Percentiles rank a stretch among this genome's conserved stretches.
phyloP scores from a whole-genome alignment of 2,888 invertebrate genomes.

The Tricholauxania praeusta region DNA sequence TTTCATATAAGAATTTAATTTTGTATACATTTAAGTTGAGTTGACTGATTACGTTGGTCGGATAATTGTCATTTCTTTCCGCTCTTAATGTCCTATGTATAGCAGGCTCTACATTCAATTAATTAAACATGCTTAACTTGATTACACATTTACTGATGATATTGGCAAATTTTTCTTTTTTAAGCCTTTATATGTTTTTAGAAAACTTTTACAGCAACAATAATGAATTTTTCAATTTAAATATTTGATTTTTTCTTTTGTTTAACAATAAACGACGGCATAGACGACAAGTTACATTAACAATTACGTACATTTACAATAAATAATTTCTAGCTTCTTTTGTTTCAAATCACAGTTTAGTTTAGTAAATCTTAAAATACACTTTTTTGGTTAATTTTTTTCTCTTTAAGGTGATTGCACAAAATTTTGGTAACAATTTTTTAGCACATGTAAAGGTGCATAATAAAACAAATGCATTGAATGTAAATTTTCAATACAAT shows the following conservation, averaged over 20 bases:
- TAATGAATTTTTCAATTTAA: background rate
- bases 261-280: slow-evolving; percentile 23
- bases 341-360: slow-evolving; percentile 33
- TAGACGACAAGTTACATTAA: slow-evolving; percentile 16
- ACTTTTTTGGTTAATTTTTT: background rate
- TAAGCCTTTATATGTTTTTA: slow-evolving; percentile 2
- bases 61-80: no score
- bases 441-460: background rate
- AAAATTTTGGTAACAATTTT: slow-evolving; percentile 14
- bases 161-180: no score
- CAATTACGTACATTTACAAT: slow-evolving; percentile 1
- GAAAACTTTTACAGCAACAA: slow-evolving; percentile 10
- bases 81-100: no score
- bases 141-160: no score
- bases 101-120: no score
- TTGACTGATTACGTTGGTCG: background rate
- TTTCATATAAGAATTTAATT: slow-evolving; percentile 8
- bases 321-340: background rate
- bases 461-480: slow-evolving; percentile 7
- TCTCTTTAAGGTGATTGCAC: slow-evolving; percentile 16
- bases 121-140: no score
- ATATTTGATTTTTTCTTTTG: background rate
- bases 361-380: slow-evolving; percentile 15
- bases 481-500: slow-evolving; percentile 14
- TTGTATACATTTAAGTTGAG: background rate